Evolutionary conservation across 2,888 invertebrate genomes (phyloP).

Genomic region (Parasteatoda lunata): DNA sequence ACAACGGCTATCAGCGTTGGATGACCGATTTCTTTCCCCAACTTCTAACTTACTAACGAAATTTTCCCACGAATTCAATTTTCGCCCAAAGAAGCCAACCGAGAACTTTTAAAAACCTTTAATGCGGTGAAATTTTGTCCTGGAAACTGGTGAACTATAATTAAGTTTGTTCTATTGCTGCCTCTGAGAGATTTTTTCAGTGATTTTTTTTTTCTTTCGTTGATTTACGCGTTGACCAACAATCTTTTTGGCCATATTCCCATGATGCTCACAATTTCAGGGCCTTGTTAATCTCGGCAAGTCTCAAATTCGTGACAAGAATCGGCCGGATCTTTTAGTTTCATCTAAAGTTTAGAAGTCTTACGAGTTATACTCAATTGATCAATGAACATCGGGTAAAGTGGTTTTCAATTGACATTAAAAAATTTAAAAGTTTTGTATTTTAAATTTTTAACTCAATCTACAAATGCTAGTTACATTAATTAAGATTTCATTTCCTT

Average conservation of each 20-base stretch:
- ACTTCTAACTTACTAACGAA: slow-evolving; percentile 64
- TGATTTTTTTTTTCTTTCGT: slow-evolving; percentile 20
- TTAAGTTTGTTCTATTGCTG: slow-evolving; percentile 56
- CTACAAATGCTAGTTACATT: too few relatives aligned
- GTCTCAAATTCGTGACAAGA: slow-evolving; percentile 50
- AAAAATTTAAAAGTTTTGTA: too few relatives aligned
- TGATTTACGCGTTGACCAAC: slow-evolving; percentile 61
- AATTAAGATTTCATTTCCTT: too few relatives aligned
- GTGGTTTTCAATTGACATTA: too few relatives aligned
- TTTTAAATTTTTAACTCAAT: too few relatives aligned
- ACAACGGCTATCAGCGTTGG: slow-evolving; percentile 44
- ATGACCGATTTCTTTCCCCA: slow-evolving; percentile 60
- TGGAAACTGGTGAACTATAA: slow-evolving; percentile 62
- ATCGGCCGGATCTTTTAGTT: not conserved
- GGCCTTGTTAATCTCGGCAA: slow-evolving; percentile 64
- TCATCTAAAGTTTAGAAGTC: too few relatives aligned
- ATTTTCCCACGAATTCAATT: slow-evolving; percentile 62
- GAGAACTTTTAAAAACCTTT: slow-evolving; percentile 68
- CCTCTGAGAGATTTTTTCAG: slow-evolving; percentile 46
- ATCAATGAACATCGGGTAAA: too few relatives aligned
- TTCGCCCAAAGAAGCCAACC: slow-evolving; percentile 22
- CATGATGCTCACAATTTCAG: slow-evolving; percentile 56
- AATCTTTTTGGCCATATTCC: slow-evolving; percentile 59
- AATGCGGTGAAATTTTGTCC: slow-evolving; percentile 63
- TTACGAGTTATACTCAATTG: too few relatives aligned